Evolutionary conservation across 2,113 vertebrate genomes (phyloP), one percentile per base, ranked within the genome.

Genomic region (Anoura caudifer): DNA sequence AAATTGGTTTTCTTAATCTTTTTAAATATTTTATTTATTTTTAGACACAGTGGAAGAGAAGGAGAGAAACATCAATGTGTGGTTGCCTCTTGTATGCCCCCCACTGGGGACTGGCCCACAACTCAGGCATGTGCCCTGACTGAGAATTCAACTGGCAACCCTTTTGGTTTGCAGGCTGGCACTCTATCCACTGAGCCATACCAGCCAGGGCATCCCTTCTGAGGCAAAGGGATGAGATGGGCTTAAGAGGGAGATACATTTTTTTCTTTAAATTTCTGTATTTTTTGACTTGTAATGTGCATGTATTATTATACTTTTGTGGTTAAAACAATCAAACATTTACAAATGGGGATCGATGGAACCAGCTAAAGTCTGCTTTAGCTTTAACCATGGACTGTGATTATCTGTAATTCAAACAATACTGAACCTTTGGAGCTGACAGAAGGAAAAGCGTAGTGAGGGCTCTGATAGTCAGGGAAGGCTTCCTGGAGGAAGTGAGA

Each of bases 281-380:
- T 43, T 77, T 93, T 97, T 94, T 90, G 24, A 94, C 79, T 95
- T 95, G 17, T 89, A 94, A 83, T 95, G 50, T 90, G 65, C 50
- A 94, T 75, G 16, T 67, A 82, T 87, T 79, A 28, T 61, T 61
- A 11, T 31, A 75, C 75, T 82, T 89, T 38, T 81, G 52, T 73
- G 67, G 41, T 93, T 89, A 87, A 87, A 89, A 56, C 87, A n/a
- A 93, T 89, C 28, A 76, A 92, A 41, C 80, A 95, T 81, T 95
- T 90, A 91, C 56, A 95, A 94, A 72, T 70, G n/a, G 67, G 56
- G 19, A 59, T 80, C 56, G 31, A 75, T 76, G 41, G 63, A 91
- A 70, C 43, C 75, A 82, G 79, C 50, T 95, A 50, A 81, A 83
- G 91, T 87, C 33, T 90, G 59, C 31, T 41, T 92, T 87, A 61